Base-by-base conservation (phyloP, 1,140 invertebrate species). In the Lepidurus packardi region DNA sequence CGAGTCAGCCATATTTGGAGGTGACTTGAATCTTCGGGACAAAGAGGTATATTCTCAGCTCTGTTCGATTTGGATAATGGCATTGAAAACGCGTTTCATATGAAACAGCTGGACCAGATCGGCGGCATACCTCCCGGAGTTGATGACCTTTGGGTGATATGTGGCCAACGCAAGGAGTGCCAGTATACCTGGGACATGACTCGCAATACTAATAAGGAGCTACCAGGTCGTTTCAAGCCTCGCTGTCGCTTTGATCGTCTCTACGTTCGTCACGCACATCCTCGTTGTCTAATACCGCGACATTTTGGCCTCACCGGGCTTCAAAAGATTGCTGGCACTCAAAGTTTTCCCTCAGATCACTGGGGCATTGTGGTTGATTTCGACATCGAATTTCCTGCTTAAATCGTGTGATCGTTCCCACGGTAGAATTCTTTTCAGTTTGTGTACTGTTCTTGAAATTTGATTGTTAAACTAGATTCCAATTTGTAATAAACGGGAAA, bases 11-110 rank as follows among this genome's bases (percentile, higher is more conserved):
- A 83, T 90, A 45, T 89, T 90, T 84, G 89, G 85, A 73, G 89
- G 89, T 11, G 89, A 90, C 82, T 81, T 90, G 8, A 90, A 90
- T 82, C 80, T 90, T 1, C 82, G 89, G 73, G 89, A 90, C 81
- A 86, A 86, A 82, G 89, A 90, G 84, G 89, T 89, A 25, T 75
- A 34, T 42, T 75, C 43, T 44, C 74, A 3, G n/a, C 11, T 74
- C 43, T 42, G 24, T 42, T 7, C 44, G 76, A 0, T 75, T 79
- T 77, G 76, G n/a, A 1, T 25, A 75, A 42, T 73, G 8, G 3
- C 11, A 24, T 43, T 21, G 77, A 74, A 78, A 10, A 16, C 45
- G 75, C 4, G 34, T 78, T 78, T 77, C 78, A 73, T 80, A 73
- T 75, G 43, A 82, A 84, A 41, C 80, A 88, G 86, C 65, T 89